Conservation (phyloP, 2,797 vertebrate genomes). For the Catostomus latipinnis region DNA sequence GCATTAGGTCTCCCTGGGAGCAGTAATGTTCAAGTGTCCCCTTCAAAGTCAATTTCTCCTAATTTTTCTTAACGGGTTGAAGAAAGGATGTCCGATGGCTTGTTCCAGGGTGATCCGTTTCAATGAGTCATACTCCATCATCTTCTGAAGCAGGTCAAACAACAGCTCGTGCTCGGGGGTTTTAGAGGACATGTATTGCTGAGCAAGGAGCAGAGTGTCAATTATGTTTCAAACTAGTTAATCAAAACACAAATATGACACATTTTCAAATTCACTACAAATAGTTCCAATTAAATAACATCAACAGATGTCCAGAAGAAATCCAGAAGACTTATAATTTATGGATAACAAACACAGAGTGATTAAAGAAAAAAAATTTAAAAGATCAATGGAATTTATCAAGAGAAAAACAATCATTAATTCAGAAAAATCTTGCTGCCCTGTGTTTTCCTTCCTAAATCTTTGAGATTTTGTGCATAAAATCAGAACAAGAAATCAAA, state of each 20-base stretch:
- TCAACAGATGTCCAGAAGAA: slow-evolving; percentile 3
- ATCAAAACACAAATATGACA: slow-evolving; percentile 1
- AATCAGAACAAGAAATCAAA: background rate
- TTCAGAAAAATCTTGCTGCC: slow-evolving; percentile 1
- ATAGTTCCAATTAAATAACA: background rate
- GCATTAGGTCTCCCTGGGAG: slow-evolving; percentile 55
- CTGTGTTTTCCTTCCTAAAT: background rate
- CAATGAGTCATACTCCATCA: slow-evolving; percentile 85
- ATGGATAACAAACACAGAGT: background rate
- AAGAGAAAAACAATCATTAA: background rate
- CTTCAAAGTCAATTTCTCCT: slow-evolving; percentile 42
- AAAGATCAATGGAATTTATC: background rate
- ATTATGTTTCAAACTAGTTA: too few relatives aligned
- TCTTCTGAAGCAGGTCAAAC: slow-evolving; percentile 84
- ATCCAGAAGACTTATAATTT: background rate
- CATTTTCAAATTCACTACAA: background rate
- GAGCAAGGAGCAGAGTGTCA: slow-evolving; percentile 16
- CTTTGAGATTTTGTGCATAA: background rate
- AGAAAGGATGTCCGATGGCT: slow-evolving; percentile 87
- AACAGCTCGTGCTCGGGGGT: slow-evolving; percentile 79
- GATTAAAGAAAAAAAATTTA: background rate
- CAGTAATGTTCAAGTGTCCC: slow-evolving; percentile 35
- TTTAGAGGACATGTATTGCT: slow-evolving; percentile 81
- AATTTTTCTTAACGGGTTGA: slow-evolving; percentile 69
- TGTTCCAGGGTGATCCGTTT: slow-evolving; percentile 84